Conservation (phyloP, 2,113 vertebrate species). For the Rutilus rutilus region DNA sequence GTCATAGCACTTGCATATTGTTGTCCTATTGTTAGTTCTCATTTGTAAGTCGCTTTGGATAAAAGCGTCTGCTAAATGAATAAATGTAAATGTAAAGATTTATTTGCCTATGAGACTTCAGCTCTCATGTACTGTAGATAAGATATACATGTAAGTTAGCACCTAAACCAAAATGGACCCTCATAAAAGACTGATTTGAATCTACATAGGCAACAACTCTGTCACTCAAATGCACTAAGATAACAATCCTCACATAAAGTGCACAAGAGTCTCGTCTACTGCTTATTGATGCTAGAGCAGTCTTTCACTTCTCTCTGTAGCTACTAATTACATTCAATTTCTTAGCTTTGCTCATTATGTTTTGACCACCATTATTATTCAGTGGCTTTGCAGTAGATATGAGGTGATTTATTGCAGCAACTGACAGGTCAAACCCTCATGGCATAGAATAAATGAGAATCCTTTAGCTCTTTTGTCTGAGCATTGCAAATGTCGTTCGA, state of each 20-base stretch:
- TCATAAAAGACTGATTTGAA: background rate
- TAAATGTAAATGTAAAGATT: background rate
- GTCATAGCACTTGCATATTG: too few species aligned
- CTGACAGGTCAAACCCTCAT: conserved; percentile 15
- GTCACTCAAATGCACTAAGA: background rate
- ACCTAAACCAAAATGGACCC: background rate
- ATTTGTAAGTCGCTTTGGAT: too few species aligned
- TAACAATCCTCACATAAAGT: background rate
- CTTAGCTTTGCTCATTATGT: conserved; percentile 24
- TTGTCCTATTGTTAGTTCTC: too few species aligned
- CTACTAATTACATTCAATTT: background rate
- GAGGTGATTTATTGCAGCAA: conserved; percentile 20
- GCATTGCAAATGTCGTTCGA: background rate
- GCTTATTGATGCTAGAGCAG: background rate
- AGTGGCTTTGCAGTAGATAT: conserved; percentile 10
- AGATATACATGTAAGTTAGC: background rate
- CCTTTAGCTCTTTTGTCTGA: background rate
- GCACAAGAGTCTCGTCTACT: too few species aligned
- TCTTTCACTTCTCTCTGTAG: background rate
- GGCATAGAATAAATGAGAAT: conserved; percentile 32
- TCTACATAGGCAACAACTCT: background rate
- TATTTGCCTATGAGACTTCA: background rate
- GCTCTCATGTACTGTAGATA: background rate
- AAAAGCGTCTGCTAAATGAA: too few species aligned
- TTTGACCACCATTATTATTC: background rate